Percentiles rank a stretch among this genome's conserved stretches.
phyloP scores from a whole-genome alignment of 2,113 vertebrate genomes.

The Castor canadensis region DNA sequence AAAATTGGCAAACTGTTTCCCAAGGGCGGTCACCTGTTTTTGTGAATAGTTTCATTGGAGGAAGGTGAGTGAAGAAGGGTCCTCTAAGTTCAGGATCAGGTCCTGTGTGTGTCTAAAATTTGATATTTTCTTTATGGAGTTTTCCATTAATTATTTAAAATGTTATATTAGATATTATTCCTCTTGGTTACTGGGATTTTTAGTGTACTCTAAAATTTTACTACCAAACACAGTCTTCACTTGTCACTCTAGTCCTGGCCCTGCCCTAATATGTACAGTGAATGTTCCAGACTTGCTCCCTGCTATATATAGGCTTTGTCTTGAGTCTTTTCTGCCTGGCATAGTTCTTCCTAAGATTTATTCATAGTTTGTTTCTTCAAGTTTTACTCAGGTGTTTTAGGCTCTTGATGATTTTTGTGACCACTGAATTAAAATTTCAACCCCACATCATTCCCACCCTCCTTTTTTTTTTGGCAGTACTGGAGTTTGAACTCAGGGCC shows the following conservation, averaged over 20 bases:
- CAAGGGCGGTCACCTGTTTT: not conserved
- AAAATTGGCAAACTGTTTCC: not conserved
- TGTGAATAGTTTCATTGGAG: not conserved
- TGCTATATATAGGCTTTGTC: not conserved
- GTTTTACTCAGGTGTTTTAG: not conserved
- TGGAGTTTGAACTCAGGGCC: too few relatives aligned
- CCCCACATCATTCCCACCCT: not conserved
- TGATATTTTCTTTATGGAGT: not conserved
- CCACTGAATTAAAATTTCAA: not conserved
- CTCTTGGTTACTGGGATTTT: not conserved
- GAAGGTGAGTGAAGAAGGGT: not conserved
- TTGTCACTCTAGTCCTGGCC: accelerated
- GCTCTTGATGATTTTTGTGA: not conserved
- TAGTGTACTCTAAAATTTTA: not conserved
- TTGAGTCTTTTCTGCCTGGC: not conserved
- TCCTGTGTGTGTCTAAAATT: not conserved
- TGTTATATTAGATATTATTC: not conserved
- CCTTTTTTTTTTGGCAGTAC: too few relatives aligned
- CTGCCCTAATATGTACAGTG: too few relatives aligned
- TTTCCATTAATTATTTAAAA: not conserved
- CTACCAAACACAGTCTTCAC: too few relatives aligned
- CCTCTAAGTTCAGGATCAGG: not conserved
- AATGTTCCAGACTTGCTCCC: too few relatives aligned
- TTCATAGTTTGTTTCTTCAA: not conserved
- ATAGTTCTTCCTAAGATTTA: not conserved